These are phyloP conservation scores for Enhydra lutris DNA, from an alignment of 2,113 vertebrate genomes.

Conservation along the genomic window DNA sequence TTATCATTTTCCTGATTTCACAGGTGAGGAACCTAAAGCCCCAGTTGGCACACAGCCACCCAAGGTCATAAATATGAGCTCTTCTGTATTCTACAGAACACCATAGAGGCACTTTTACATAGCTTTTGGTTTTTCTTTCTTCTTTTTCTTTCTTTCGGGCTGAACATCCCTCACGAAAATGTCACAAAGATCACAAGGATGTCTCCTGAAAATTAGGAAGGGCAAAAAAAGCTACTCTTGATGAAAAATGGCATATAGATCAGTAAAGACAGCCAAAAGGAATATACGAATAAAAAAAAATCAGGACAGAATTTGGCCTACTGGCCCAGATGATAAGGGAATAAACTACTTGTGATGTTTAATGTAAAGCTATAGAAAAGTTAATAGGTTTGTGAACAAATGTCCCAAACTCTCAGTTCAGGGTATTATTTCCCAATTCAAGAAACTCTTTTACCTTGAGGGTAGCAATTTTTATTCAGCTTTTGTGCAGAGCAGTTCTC, in stretches of 20 bases:
- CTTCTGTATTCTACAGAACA: background rate
- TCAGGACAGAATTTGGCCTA: slow-evolving; percentile 9
- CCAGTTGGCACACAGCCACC: background rate
- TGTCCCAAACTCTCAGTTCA: slow-evolving; percentile 22
- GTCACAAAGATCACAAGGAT: background rate
- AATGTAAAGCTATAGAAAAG: slow-evolving; percentile 53
- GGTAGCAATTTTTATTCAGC: slow-evolving; percentile 39
- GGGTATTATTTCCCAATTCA: slow-evolving; percentile 57
- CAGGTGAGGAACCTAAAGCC: background rate
- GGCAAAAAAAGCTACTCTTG: background rate
- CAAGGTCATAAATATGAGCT: background rate
- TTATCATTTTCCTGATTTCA: background rate
- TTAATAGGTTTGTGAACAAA: slow-evolving; percentile 61
- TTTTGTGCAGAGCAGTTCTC: slow-evolving; percentile 16
- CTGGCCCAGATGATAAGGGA: slow-evolving; percentile 20
- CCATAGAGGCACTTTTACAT: background rate
- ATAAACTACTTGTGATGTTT: slow-evolving; percentile 50
- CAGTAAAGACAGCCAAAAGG: background rate
- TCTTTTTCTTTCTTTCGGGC: background rate
- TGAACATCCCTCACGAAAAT: background rate
- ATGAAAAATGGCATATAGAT: background rate
- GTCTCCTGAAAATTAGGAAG: background rate
- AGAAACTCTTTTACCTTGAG: slow-evolving; percentile 40
- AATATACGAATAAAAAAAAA: slow-evolving; percentile 3
- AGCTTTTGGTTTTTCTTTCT: background rate